These are phyloP conservation scores for Malurus alboscapulatus DNA, from an alignment of 2,113 vertebrate species.

Conservation along the genomic window DNA sequence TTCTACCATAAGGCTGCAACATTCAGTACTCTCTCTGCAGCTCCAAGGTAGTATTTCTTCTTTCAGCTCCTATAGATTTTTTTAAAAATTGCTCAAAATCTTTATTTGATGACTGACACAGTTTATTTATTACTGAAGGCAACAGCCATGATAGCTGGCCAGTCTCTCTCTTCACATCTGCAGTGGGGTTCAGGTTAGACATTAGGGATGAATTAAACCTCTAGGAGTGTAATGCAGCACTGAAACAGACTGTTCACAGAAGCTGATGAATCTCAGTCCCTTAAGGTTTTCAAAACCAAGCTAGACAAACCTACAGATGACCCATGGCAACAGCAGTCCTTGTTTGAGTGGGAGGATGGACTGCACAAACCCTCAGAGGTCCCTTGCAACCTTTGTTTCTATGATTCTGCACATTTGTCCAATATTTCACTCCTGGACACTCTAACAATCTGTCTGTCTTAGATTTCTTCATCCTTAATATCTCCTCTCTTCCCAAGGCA, in stretches of 20 bases:
- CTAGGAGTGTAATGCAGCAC: not conserved
- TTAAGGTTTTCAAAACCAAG: not conserved
- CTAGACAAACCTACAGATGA: not conserved
- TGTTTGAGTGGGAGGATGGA: not conserved
- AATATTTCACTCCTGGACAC: not conserved
- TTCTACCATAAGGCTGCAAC: not conserved
- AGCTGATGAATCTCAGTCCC: not conserved
- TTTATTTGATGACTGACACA: not conserved
- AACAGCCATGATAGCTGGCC: not conserved
- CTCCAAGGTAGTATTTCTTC: not conserved
- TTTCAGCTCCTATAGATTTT: not conserved
- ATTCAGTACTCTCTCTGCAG: not conserved
- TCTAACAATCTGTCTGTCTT: not conserved
- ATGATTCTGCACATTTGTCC: not conserved
- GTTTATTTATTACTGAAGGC: not conserved
- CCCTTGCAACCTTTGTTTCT: not conserved
- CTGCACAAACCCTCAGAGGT: not conserved
- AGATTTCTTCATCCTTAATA: not conserved
- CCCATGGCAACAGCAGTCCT: not conserved
- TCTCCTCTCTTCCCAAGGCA: not conserved
- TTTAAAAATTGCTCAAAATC: not conserved
- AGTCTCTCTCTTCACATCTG: not conserved
- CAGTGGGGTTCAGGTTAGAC: not conserved
- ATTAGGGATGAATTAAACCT: not conserved
- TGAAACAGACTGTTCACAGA: not conserved